Evolutionary conservation across 53 echinoderm and acorn worm species (phyloP), one percentile per base, ranked within the genome.

Genomic region (Apostichopus leukothele): DNA sequence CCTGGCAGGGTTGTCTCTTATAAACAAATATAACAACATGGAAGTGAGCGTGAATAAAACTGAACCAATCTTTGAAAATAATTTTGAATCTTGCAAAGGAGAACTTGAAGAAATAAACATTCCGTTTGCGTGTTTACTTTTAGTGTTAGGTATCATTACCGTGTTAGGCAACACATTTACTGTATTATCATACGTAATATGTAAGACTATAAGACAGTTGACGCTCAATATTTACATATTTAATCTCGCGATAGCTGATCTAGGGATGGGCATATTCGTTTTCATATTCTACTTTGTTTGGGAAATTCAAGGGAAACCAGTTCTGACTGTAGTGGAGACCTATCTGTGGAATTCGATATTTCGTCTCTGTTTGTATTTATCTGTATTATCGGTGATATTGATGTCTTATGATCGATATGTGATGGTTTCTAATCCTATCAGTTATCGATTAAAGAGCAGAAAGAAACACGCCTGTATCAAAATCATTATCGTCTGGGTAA

Each of bases 381-480:
- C 88, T 18, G 75, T 87, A 20, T 51, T 53, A 39, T 75, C 74
- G 9, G 88, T 75, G 3, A 75, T 75, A 75, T 27, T 87, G 16
- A 87, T 87, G 88, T 51, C 74, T 5, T 57, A 87, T 52, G 88
- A 87, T 57, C 74, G 88, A 52, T 87, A 75, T 19, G 74, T 86
- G 9, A 87, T 87, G 88, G 88, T 87, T 52, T 39, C 88, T n/a
- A 22, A 87, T 75, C 88, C 88, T 51, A 87, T 87, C 57, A 74
- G 21, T n/a, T 87, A 87, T 53, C 88, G 75, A 21, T 52, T 51
- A 55, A 14, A 22, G 20, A 74, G 19, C 10, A 53, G 88, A 11
- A 55, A 53, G 20, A 74, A 75, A 22, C 14, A 22, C 20, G 75
- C 88, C 22, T 87, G 88, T 76, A 87, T 87, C 74, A 87, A 75